Percentiles rank a stretch among this genome's conserved stretches.
phyloP scores from a whole-genome alignment of 1,140 invertebrate species.

The Monomorium pharaonis region DNA sequence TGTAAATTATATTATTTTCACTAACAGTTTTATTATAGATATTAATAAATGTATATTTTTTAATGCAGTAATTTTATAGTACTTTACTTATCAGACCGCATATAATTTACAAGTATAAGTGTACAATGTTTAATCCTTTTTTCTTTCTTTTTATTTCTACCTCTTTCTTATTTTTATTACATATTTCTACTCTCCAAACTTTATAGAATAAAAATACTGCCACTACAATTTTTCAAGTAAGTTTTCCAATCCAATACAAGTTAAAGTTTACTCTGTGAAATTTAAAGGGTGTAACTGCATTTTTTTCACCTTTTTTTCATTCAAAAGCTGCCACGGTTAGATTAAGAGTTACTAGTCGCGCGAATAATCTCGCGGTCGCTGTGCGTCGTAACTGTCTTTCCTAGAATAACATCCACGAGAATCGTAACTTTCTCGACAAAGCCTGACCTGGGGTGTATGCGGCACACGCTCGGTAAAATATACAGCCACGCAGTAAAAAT shows the following conservation, averaged over 20 bases:
- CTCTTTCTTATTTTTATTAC: not conserved
- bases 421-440: conserved; percentile 53
- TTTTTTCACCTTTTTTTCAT: not conserved
- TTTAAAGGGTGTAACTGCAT: too few species aligned
- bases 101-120: not conserved
- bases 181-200: too few species aligned
- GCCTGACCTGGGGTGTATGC: not conserved
- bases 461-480: conserved; percentile 32
- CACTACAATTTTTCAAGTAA: too few species aligned
- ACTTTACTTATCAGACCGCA: not conserved
- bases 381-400: conserved; percentile 42
- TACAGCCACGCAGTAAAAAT: conserved; percentile 49
- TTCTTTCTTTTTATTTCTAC: not conserved
- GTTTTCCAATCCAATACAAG: too few species aligned
- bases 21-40: not conserved
- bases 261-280: too few species aligned
- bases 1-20: not conserved
- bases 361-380: conserved; percentile 21
- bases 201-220: too few species aligned
- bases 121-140: not conserved
- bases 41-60: not conserved
- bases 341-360: conserved; percentile 42
- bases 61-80: not conserved
- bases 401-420: conserved; percentile 44
- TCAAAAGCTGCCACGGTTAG: not conserved